phyloP scores from a whole-genome alignment of 2,888 invertebrate genomes.

The Conchocele bisecta region DNA sequence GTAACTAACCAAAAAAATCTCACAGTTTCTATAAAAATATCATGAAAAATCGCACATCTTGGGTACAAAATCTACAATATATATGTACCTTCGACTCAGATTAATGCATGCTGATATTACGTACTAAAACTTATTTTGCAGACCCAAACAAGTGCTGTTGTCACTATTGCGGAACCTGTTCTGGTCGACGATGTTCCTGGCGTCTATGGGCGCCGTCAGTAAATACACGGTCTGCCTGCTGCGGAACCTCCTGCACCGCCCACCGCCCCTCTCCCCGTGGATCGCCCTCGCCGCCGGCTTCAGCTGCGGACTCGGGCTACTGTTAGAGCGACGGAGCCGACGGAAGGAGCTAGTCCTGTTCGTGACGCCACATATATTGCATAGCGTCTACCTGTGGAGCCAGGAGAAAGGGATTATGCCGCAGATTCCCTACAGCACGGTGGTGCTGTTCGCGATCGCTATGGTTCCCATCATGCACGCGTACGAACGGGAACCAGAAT shows the following conservation, averaged over 20 bases:
- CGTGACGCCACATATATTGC: conserved; percentile 69
- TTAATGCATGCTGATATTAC: too few relatives aligned
- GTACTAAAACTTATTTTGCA: too few relatives aligned
- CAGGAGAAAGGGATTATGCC: conserved; percentile 43
- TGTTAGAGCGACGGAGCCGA: conserved; percentile 66
- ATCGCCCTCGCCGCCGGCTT: conserved; percentile 67
- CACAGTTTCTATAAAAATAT: too few relatives aligned
- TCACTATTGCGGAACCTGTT: conserved; percentile 66
- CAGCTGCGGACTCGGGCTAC: conserved; percentile 61
- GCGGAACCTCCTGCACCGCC: conserved; percentile 58
- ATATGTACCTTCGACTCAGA: too few relatives aligned
- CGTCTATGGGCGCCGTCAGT: conserved; percentile 69
- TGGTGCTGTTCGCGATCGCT: conserved; percentile 67
- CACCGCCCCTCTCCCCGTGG: conserved; percentile 68
- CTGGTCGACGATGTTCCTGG: conserved; percentile 71
- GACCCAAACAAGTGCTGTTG: conserved; percentile 60
- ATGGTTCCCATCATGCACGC: conserved; percentile 76
- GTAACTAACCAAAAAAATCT: too few relatives aligned
- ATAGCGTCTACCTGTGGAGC: conserved; percentile 63
- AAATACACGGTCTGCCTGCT: conserved; percentile 72
- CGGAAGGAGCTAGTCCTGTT: conserved; percentile 72
- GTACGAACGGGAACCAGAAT: conserved; percentile 73
- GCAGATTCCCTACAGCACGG: conserved; percentile 63
- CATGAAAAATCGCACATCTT: too few relatives aligned
- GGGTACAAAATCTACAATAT: too few relatives aligned